These are phyloP conservation scores for Dendrolimus pini DNA, from an alignment of 2,888 invertebrate species.

Conservation along the genomic window DNA sequence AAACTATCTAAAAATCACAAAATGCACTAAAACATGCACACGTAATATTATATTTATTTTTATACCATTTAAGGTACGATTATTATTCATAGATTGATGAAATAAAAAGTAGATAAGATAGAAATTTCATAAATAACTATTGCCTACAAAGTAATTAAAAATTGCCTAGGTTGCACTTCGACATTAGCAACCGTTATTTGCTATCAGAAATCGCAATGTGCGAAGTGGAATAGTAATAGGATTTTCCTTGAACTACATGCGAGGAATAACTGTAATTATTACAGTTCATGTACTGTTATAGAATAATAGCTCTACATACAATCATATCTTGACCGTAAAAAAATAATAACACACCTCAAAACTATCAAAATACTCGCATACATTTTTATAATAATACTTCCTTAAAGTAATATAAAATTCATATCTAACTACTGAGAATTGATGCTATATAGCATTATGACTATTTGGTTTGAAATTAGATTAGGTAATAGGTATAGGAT, in stretches of 20 bases:
- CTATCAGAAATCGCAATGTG: constrained; percentile 30
- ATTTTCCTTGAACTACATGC: constrained; percentile 39
- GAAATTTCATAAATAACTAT: constrained; percentile 42
- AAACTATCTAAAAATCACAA: constrained; percentile 76
- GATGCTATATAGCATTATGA: not conserved
- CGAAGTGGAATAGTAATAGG: constrained; percentile 18
- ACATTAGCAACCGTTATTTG: constrained; percentile 25
- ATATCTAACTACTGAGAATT: constrained; percentile 10
- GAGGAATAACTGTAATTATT: constrained; percentile 52
- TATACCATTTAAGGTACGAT: constrained; percentile 66
- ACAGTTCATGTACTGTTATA: constrained; percentile 44
- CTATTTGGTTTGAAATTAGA: not conserved
- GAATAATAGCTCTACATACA: constrained; percentile 26
- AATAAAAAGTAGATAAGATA: constrained; percentile 33
- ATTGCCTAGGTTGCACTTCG: constrained; percentile 44
- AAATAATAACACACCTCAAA: not conserved
- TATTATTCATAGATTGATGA: constrained; percentile 48
- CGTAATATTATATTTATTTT: constrained; percentile 65
- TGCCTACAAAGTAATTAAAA: constrained; percentile 27
- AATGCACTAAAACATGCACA: constrained; percentile 78
- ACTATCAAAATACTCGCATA: not conserved
- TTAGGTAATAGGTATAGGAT: not conserved
- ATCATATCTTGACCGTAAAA: constrained; percentile 38
- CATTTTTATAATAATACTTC: constrained; percentile 8
- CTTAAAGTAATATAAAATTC: constrained; percentile 14